phyloP scores from a whole-genome alignment of 2,888 invertebrate genomes.

The Acanthopleura granulata region DNA sequence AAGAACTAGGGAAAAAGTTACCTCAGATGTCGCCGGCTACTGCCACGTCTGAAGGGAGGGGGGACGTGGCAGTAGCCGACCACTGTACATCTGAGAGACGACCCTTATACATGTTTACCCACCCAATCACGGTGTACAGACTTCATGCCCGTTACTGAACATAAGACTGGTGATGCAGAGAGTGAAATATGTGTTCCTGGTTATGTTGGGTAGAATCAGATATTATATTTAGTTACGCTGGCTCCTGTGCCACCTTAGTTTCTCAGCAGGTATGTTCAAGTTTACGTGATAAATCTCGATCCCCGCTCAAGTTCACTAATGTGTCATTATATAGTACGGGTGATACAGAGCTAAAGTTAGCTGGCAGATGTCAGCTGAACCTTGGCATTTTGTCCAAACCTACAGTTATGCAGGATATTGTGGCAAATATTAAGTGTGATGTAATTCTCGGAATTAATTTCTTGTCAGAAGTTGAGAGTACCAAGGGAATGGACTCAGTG shows the following conservation, averaged over 20 bases:
- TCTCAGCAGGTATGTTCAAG: not conserved
- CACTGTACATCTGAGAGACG: no score
- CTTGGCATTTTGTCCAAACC: conserved; percentile 8
- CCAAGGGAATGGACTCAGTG: not conserved
- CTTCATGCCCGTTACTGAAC: no score
- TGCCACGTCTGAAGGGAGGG: no score
- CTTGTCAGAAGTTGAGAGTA: not conserved
- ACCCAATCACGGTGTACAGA: not conserved
- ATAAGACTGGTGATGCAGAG: not conserved
- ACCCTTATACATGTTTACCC: not conserved
- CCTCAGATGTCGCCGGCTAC: no score
- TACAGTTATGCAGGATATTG: not conserved
- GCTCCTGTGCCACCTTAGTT: not conserved
- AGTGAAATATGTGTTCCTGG: conserved; percentile 7
- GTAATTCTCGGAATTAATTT: conserved; percentile 13
- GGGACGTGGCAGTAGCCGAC: no score
- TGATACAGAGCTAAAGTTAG: not conserved
- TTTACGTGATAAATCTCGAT: not conserved
- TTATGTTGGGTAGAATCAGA: not conserved
- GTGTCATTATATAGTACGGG: not conserved
- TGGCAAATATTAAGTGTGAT: conserved; percentile 9
- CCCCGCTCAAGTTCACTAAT: not conserved
- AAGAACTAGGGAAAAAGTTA: not conserved
- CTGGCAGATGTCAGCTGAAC: not conserved
- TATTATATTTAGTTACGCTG: not conserved